A percentile compares a stretch with the other conserved stretches of the same genome.
These are phyloP conservation scores for Thecophora atra DNA, from an alignment of 2,888 invertebrate species.

Conservation along the genomic window DNA sequence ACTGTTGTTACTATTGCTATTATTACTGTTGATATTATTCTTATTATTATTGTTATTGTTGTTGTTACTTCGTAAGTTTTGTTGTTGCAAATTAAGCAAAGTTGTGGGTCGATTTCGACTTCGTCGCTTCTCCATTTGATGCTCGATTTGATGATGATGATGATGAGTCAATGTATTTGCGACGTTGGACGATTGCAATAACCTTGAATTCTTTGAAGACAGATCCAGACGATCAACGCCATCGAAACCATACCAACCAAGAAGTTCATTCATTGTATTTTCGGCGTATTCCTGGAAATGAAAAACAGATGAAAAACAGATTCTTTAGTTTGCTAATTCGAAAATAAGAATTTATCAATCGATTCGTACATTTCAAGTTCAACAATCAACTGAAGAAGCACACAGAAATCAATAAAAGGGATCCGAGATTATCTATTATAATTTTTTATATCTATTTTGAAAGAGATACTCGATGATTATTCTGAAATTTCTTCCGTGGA, in stretches of 20 bases:
- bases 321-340: no score
- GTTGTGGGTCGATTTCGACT: constrained; percentile 51
- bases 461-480: no score
- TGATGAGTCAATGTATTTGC: constrained; percentile 42
- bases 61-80: constrained; percentile 40
- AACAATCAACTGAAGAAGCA: no score
- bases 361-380: no score
- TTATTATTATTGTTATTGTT: constrained; percentile 44
- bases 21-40: constrained; percentile 39
- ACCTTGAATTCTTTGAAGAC: constrained; percentile 60
- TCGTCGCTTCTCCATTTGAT: constrained; percentile 50
- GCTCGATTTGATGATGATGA: no score
- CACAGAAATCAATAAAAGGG: no score
- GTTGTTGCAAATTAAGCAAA: constrained; percentile 45
- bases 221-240: constrained; percentile 72
- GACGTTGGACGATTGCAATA: constrained; percentile 51
- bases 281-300: constrained; percentile 84
- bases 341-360: no score
- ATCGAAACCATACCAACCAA: constrained; percentile 92
- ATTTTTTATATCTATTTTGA: no score
- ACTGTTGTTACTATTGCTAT: constrained; percentile 41
- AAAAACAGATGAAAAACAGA: no score
- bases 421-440: no score
- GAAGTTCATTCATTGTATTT: constrained; percentile 89
- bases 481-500: no score